Evolutionary conservation across 35 echinoderm and acorn worm genomes (phyloP).

Genomic region (Acanthaster planci): DNA sequence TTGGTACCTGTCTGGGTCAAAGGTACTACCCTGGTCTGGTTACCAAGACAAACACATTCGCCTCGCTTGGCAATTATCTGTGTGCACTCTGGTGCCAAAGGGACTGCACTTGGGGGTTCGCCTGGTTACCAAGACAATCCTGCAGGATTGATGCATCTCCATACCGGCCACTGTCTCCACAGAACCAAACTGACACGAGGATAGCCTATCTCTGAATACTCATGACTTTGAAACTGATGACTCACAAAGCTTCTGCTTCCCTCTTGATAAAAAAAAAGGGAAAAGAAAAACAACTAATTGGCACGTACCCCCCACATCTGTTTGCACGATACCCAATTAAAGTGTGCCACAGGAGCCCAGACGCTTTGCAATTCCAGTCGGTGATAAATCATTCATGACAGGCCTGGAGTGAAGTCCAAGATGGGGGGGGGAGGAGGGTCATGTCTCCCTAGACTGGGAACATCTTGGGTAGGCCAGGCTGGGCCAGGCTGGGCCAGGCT

Average conservation of each 20-base stretch:
- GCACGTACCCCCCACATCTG: neutral
- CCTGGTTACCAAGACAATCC: too few relatives aligned
- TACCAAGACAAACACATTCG: too few relatives aligned
- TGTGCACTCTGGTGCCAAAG: too few relatives aligned
- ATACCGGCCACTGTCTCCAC: too few relatives aligned
- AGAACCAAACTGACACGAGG: too few relatives aligned
- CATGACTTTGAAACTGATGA: neutral
- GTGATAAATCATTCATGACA: constrained; percentile 29
- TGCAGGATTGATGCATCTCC: too few relatives aligned
- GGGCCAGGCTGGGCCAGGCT: too few relatives aligned
- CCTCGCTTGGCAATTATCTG: too few relatives aligned
- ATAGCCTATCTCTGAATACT: too few relatives aligned
- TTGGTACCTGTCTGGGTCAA: too few relatives aligned
- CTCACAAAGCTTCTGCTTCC: constrained; percentile 9
- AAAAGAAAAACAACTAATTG: neutral
- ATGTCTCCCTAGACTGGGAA: neutral
- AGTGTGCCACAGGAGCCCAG: neutral
- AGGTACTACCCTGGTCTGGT: too few relatives aligned
- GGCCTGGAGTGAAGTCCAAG: neutral
- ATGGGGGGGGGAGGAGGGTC: neutral
- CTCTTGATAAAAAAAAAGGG: neutral
- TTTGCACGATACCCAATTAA: constrained; percentile 10
- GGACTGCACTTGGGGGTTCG: too few relatives aligned
- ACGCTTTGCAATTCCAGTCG: neutral
- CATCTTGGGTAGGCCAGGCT: neutral